phyloP scores from a whole-genome alignment of 2,113 vertebrate genomes.

The Cromileptes altivelis region DNA sequence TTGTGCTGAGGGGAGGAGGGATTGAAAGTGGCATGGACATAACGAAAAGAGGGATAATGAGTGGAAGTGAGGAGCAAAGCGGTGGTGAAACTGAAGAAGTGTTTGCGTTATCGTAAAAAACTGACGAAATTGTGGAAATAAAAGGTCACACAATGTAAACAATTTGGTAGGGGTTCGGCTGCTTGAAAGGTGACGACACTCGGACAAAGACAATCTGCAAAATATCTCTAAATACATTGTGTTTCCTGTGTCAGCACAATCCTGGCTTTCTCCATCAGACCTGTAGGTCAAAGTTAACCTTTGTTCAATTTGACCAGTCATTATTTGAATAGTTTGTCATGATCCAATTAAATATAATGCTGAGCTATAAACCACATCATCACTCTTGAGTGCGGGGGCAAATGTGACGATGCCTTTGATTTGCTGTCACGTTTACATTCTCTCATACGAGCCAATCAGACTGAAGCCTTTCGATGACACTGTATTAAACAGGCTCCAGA shows the following conservation, averaged over 20 bases:
- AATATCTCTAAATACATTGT: background rate
- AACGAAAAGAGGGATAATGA: no score
- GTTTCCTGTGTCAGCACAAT: background rate
- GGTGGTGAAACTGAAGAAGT: no score
- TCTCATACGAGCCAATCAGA: background rate
- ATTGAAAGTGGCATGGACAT: no score
- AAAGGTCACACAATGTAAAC: no score
- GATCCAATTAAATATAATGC: background rate
- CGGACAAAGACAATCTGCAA: no score
- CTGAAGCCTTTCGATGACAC: background rate
- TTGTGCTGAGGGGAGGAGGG: no score
- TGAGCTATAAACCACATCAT: no score
- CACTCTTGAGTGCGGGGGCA: background rate
- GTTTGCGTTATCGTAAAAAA: no score
- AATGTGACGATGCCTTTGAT: background rate
- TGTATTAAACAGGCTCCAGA: background rate
- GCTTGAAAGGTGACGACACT: no score
- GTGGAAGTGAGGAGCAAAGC: no score
- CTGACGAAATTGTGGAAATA: no score
- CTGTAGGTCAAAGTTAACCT: background rate
- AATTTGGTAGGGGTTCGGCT: no score
- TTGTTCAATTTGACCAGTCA: background rate
- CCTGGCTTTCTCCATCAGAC: background rate
- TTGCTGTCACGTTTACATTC: background rate
- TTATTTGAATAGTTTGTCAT: constrained; percentile 5